Conservation (phyloP, 2,888 invertebrate species). For the Pterobdella sp. region DNA sequence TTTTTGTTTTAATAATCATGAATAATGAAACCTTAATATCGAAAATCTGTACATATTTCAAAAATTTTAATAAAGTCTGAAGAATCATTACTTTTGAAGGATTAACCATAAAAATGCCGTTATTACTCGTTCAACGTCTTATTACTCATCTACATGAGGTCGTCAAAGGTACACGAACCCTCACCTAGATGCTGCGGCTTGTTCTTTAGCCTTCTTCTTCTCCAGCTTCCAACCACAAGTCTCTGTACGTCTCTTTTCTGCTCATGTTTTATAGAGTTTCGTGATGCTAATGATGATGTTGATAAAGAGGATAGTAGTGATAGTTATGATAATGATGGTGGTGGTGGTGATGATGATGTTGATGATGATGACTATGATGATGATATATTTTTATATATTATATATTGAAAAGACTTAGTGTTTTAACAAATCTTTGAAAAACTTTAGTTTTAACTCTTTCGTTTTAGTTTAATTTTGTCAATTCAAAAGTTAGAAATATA, state of each 20-base stretch:
- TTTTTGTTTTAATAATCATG: too few relatives aligned
- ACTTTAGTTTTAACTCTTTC: too few relatives aligned
- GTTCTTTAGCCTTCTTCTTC: conserved; percentile 1
- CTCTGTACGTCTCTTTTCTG: background rate
- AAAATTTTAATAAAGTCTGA: too few relatives aligned
- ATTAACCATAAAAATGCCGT: background rate
- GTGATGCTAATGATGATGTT: background rate
- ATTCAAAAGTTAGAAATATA: too few relatives aligned
- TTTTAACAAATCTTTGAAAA: too few relatives aligned
- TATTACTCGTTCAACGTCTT: background rate
- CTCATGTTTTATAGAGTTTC: background rate
- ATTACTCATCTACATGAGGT: background rate
- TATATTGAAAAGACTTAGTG: too few relatives aligned
- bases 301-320: background rate
- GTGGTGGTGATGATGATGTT: background rate
- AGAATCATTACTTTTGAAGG: conserved; percentile 1
- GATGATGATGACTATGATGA: background rate
- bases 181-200: conserved; percentile 29
- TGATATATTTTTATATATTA: too few relatives aligned
- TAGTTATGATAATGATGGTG: background rate
- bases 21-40: too few relatives aligned
- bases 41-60: too few relatives aligned
- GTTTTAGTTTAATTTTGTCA: too few relatives aligned
- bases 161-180: background rate
- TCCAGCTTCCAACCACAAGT: background rate